Base-by-base conservation (phyloP, 2,888 invertebrate species). In the Eledone cirrhosa region DNA sequence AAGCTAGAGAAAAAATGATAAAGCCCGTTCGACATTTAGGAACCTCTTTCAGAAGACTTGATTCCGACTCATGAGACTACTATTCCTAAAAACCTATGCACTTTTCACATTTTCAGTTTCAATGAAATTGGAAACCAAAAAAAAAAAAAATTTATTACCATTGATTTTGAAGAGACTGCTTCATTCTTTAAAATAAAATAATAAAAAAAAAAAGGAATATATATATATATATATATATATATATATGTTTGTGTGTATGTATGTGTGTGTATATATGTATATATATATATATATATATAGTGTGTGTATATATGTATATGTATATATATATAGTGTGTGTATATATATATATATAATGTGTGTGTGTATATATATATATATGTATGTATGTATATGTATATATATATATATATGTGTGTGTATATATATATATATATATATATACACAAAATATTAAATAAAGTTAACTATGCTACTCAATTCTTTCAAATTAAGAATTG, bases 1-100 rank as follows among this genome's bases (percentile, higher is more conserved):
- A 89, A 81, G 90, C 90, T 22, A 83, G 89, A 31, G 87, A 89
- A 77, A 90, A 90, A 83, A 90, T 90, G 90, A 85, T 90, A 78
- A 89, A 88, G 81, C 89, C 90, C 22, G 88, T 87, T 78, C 86
- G 89, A 79, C 89, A 90, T 81, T 85, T 90, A 77, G 90, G 90
- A 79, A 90, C 85, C n/a, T 86, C 87, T 48, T 88, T 86, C 81
- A 86, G 86, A 80, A 84, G 88, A 33, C 82, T 88, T 5, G 87
- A 86, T 79, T 85, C 85, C 11, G 84, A 85, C 79, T 86, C 86
- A 72, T 87, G 86, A 87, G 84, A 29, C n/a, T 48, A 75, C 47
- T 48, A 76, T 76, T 48, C 27, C 48, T 76, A n/a, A 41, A 1
- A 41, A 1, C 33, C 24, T 48, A 76, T 48, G 47, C 48, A 76